Evolutionary conservation across 2,113 vertebrate genomes (phyloP).

Genomic region (Nycticorax nycticorax): DNA sequence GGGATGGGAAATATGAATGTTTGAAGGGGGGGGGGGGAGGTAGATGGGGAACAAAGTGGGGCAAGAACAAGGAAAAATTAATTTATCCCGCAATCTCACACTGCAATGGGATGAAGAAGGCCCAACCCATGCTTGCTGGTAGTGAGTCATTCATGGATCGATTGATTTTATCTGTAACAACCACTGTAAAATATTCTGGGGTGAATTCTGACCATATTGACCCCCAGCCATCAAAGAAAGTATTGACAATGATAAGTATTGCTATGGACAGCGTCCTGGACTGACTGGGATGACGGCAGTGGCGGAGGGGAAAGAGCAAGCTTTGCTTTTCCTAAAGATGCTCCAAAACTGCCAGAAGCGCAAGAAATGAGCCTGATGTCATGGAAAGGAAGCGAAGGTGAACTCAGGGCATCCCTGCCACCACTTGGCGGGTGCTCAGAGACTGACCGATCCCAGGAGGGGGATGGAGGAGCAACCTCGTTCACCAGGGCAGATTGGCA

Average conservation of each 20-base stretch:
- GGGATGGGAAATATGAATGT: not conserved
- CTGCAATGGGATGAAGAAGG: rapidly evolving
- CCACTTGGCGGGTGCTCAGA: not conserved
- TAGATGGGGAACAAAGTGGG: too few relatives aligned
- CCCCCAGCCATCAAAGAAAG: not conserved
- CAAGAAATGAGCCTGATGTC: rapidly evolving
- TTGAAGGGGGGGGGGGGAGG: not conserved
- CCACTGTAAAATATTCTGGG: not conserved
- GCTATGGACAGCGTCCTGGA: not conserved
- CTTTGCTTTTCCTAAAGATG: not conserved
- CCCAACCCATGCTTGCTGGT: not conserved
- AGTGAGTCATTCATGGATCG: not conserved
- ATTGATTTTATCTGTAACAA: not conserved
- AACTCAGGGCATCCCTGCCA: not conserved
- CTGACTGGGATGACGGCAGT: not conserved
- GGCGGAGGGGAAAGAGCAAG: not conserved
- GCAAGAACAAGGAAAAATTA: not conserved
- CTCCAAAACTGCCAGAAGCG: not conserved
- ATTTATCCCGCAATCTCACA: not conserved
- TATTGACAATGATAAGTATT: not conserved
- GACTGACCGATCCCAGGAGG: not conserved
- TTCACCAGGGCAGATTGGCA: not conserved
- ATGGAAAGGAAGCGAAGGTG: not conserved
- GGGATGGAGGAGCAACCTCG: rapidly evolving
- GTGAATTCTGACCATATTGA: not conserved